These are phyloP conservation scores for Ceyx margarethae DNA, from an alignment of 2,113 vertebrate genomes.

Conservation along the genomic window DNA sequence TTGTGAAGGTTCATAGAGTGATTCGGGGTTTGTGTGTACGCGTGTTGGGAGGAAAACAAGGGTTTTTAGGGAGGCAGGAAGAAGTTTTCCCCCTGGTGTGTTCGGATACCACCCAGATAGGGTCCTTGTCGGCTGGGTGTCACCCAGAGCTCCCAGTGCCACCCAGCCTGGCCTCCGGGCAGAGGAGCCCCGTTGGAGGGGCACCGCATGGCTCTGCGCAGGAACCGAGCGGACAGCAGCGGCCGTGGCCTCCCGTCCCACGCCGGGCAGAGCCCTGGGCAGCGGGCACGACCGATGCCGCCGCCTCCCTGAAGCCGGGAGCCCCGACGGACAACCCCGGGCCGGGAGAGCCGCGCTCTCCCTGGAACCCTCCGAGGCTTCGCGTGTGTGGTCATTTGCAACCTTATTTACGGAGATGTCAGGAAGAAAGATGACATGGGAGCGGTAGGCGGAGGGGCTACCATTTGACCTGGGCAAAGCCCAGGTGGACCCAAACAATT, in stretches of 20 bases:
- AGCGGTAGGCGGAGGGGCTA: background rate
- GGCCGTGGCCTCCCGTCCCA: background rate
- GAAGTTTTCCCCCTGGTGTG: background rate
- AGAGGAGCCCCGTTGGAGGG: background rate
- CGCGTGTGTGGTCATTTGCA: background rate
- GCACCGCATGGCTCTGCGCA: background rate
- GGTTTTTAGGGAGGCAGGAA: background rate
- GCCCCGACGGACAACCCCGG: background rate
- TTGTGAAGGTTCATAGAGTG: slow-evolving; percentile 13
- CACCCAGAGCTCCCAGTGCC: background rate
- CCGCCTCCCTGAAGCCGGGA: background rate
- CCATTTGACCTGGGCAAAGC: slow-evolving; percentile 49
- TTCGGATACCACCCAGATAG: slow-evolving; percentile 38
- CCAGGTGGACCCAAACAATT: slow-evolving; percentile 70
- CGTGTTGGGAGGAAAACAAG: background rate
- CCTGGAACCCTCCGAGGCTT: background rate
- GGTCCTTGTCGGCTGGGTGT: slow-evolving; percentile 15
- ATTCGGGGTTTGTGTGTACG: background rate
- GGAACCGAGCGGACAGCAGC: background rate
- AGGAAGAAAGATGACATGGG: slow-evolving; percentile 30
- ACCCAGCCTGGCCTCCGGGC: background rate
- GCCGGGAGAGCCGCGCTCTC: background rate
- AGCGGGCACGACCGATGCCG: background rate
- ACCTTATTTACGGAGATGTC: slow-evolving; percentile 25
- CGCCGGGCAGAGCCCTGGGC: background rate